These are phyloP conservation scores for Hermetia illucens DNA, from an alignment of 1,140 invertebrate genomes.

Conservation along the genomic window DNA sequence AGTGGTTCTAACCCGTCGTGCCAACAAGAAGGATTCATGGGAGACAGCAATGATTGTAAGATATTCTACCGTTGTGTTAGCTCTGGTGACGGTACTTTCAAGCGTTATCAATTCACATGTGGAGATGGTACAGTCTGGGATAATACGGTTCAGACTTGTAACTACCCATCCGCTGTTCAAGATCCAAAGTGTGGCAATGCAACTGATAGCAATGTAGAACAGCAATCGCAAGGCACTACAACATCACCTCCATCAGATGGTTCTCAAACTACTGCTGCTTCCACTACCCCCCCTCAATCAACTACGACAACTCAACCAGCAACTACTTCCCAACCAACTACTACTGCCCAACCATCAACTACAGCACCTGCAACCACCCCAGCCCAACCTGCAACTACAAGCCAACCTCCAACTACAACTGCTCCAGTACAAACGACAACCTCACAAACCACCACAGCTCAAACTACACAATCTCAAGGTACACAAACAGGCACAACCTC, in stretches of 20 bases:
- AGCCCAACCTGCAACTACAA: background rate
- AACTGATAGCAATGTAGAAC: too few relatives aligned
- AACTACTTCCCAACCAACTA: slow-evolving; percentile 4
- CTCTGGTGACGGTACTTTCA: slow-evolving; percentile 34
- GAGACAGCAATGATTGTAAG: slow-evolving; percentile 34
- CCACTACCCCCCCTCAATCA: too few relatives aligned
- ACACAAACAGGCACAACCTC: slow-evolving; percentile 3
- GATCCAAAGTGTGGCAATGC: slow-evolving; percentile 37
- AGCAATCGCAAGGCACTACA: too few relatives aligned
- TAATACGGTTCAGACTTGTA: slow-evolving; percentile 30
- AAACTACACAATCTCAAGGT: slow-evolving; percentile 6
- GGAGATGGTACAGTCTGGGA: slow-evolving; percentile 42
- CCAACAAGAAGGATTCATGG: slow-evolving; percentile 38
- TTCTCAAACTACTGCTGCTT: too few relatives aligned
- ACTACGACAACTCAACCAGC: slow-evolving; percentile 2
- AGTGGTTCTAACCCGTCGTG: too few relatives aligned
- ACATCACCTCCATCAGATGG: too few relatives aligned
- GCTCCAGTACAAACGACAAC: background rate
- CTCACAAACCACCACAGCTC: slow-evolving; percentile 4
- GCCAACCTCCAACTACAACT: slow-evolving; percentile 3
- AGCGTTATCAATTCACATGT: slow-evolving; percentile 44
- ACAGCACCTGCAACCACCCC: slow-evolving; percentile 4
- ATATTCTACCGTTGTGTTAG: slow-evolving; percentile 56
- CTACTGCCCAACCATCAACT: slow-evolving; percentile 6
- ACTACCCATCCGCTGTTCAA: slow-evolving; percentile 39